phyloP scores from a whole-genome alignment of 2,888 invertebrate genomes.

The Camptogramma bilineatum region DNA sequence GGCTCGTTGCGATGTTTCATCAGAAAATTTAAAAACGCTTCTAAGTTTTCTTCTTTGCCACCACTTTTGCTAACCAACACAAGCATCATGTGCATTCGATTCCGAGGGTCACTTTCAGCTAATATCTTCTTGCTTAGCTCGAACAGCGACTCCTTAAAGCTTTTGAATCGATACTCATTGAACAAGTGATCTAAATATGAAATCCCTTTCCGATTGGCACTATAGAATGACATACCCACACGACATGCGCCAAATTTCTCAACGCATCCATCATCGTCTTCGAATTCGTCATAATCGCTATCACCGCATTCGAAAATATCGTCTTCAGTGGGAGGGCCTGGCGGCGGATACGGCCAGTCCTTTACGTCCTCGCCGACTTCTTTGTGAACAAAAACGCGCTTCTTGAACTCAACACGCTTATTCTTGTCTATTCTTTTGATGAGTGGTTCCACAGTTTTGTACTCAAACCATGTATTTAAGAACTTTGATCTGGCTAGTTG shows the following conservation, averaged over 20 bases:
- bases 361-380: constrained; percentile 48
- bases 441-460: constrained; percentile 60
- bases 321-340: background rate
- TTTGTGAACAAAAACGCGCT: constrained; percentile 61
- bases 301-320: background rate
- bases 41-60: constrained; percentile 52
- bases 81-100: constrained; percentile 63
- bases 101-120: constrained; percentile 54
- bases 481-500: constrained; percentile 61
- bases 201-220: background rate
- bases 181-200: constrained; percentile 5
- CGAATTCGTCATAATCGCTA: background rate
- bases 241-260: background rate
- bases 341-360: constrained; percentile 56
- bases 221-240: background rate
- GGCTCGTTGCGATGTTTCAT: constrained; percentile 14
- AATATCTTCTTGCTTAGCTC: constrained; percentile 56
- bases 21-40: constrained; percentile 47
- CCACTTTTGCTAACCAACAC: constrained; percentile 71
- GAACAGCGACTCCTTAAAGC: constrained; percentile 58
- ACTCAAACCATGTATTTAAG: constrained; percentile 55
- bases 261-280: background rate
- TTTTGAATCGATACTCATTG: constrained; percentile 51
- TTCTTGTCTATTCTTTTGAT: constrained; percentile 54
- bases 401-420: constrained; percentile 56